A percentile compares a stretch with the other conserved stretches of the same genome.
These are phyloP conservation scores for Syngnathus floridae DNA, from an alignment of 2,113 vertebrate genomes.

Conservation along the genomic window DNA sequence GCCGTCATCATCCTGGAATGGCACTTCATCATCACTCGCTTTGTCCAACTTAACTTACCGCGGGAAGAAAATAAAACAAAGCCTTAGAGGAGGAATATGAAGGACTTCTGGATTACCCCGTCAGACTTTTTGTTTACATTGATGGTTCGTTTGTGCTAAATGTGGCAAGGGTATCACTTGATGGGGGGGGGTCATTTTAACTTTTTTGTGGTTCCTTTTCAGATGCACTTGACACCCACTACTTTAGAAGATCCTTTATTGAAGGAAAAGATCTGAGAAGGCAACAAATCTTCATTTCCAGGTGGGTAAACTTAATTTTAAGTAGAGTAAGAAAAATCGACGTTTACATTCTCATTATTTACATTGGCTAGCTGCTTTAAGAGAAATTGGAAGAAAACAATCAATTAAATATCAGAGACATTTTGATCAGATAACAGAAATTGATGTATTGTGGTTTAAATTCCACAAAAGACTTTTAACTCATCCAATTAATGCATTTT, in stretches of 20 bases:
- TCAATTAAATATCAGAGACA: too few relatives aligned
- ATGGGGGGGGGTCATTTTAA: slow-evolving; percentile 6
- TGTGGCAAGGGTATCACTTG: not conserved
- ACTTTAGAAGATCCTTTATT: slow-evolving; percentile 13
- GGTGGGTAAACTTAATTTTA: slow-evolving; percentile 24
- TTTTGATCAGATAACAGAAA: not conserved
- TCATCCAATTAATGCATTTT: not conserved
- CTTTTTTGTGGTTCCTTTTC: slow-evolving; percentile 33
- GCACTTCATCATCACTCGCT: slow-evolving; percentile 36
- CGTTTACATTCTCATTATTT: not conserved
- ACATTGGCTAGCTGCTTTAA: too few relatives aligned
- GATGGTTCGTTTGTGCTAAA: slow-evolving; percentile 22
- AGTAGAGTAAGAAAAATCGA: not conserved
- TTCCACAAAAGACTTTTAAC: not conserved
- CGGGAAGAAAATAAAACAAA: not conserved
- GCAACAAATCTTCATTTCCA: slow-evolving; percentile 9
- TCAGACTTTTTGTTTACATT: not conserved
- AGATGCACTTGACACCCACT: slow-evolving; percentile 18
- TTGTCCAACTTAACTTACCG: not conserved
- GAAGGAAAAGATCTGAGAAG: slow-evolving; percentile 12
- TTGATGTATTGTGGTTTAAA: not conserved
- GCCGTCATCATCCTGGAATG: slow-evolving; percentile 43
- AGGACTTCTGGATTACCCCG: not conserved
- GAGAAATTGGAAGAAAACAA: too few relatives aligned
- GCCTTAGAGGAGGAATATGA: slow-evolving; percentile 8